Evolutionary conservation across 2,113 vertebrate species (phyloP).

Genomic region (Dasyornis broadbenti): DNA sequence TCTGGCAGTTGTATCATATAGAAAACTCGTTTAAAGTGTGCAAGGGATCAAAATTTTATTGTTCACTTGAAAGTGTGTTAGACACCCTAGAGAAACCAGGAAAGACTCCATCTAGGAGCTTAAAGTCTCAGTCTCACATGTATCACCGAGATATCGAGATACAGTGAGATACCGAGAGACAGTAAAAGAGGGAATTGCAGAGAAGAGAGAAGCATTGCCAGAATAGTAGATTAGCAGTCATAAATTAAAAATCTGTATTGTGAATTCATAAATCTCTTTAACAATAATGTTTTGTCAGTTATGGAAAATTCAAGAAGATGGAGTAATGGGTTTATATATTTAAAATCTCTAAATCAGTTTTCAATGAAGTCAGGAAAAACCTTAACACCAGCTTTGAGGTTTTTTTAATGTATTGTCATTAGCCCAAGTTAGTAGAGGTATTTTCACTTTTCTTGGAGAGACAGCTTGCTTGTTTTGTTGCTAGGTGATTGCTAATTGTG

Average conservation of each 20-base stretch:
- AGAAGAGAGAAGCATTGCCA: background rate
- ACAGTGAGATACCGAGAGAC: background rate
- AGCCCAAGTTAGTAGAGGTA: slow-evolving; percentile 20
- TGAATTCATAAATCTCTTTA: slow-evolving; percentile 19
- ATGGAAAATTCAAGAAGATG: background rate
- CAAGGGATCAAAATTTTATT: slow-evolving; percentile 30
- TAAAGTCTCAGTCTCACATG: background rate
- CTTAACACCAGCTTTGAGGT: slow-evolving; percentile 19
- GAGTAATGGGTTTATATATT: background rate
- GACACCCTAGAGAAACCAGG: background rate
- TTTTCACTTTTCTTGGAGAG: slow-evolving; percentile 55
- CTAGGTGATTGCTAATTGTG: slow-evolving; percentile 75
- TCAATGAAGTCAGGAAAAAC: slow-evolving; percentile 19
- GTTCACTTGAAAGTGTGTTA: background rate
- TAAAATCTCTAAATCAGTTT: slow-evolving; percentile 21
- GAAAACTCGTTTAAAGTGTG: background rate
- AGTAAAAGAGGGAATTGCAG: background rate
- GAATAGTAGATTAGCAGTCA: slow-evolving; percentile 36
- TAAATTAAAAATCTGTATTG: slow-evolving; percentile 36
- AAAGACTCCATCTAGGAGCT: background rate
- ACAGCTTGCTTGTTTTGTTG: slow-evolving; percentile 68
- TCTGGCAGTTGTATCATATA: background rate
- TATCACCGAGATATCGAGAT: background rate
- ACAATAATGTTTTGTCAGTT: slow-evolving; percentile 14
- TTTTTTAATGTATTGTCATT: slow-evolving; percentile 50